Base-by-base conservation (phyloP, 2,888 invertebrate species). In the Lepas anatifera region DNA sequence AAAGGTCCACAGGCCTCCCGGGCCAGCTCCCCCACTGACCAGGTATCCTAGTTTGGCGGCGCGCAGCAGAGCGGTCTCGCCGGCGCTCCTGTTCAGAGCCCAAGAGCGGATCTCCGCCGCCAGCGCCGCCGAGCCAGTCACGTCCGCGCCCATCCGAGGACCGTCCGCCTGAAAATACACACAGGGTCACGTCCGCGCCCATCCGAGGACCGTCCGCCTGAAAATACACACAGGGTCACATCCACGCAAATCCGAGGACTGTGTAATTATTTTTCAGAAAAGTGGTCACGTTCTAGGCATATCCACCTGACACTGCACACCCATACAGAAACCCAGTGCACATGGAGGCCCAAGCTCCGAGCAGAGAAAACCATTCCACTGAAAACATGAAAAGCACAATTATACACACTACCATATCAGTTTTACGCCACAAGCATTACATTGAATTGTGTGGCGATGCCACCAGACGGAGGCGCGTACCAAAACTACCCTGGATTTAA, bases 31-130 rank as follows among this genome's bases (percentile, higher is more conserved):
- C 52, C 27, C 73, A 82, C 86, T 84, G 81, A 92, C 92, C 79
- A 90, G 89, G 77, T 92, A 90, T 69, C 94, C 94, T 70, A 92
- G 85, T 76, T 95, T 85, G 2, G 95, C 93, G 66, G 95, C 94
- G 76, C 95, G 85, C 79, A 96, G 96, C 68, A 96, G 84, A 76
- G 92, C 87, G 1, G 95, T 95, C 81, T 96, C 95, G 11, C 96
- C 96, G 46, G 94, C 87, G 68, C 95, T 92, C 79, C 95, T 95
- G 80, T 95, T 95, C 69, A 95, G 87, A 73, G 94, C 92, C 91
- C 94, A 92, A 74, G 68, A 70, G 48, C 72, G 71, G 32, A 74
- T 71, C 63, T 74, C 74, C 22, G 72, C 67, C 4, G 73, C 72
- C 29, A 74, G 71, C 43, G 73, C 73, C 22, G 58, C 32, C 32